Evolutionary conservation across 2,888 invertebrate species (phyloP).

Genomic region (Baronia brevicornis): DNA sequence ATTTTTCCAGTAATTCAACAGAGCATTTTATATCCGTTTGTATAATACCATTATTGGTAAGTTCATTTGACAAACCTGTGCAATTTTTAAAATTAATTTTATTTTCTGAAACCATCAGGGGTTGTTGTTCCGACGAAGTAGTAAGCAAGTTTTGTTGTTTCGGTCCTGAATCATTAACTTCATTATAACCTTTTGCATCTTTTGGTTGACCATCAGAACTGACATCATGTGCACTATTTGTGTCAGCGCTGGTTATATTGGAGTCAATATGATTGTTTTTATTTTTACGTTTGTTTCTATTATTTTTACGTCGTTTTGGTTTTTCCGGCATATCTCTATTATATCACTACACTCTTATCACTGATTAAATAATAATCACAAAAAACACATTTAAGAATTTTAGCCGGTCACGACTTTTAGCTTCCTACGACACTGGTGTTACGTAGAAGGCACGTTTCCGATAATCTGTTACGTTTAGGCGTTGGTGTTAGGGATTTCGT

Average conservation of each 20-base stretch:
- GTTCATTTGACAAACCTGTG: too few relatives aligned
- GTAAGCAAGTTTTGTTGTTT: too few relatives aligned
- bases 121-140: too few relatives aligned
- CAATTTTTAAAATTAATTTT: too few relatives aligned
- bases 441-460: conserved; percentile 50
- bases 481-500: conserved; percentile 40
- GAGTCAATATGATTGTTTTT: conserved; percentile 43
- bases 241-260: conserved; percentile 35
- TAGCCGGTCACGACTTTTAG: conserved; percentile 37
- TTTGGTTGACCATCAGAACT: conserved; percentile 4
- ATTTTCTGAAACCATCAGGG: too few relatives aligned
- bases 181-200: conserved; percentile 6
- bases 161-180: too few relatives aligned
- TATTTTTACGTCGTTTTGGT: conserved; percentile 60
- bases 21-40: too few relatives aligned
- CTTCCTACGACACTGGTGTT: conserved; percentile 45
- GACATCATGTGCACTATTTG: conserved; percentile 25
- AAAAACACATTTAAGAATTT: conserved; percentile 38
- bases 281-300: conserved; percentile 66
- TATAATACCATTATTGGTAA: too few relatives aligned
- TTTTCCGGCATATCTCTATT: conserved; percentile 62
- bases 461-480: conserved; percentile 31
- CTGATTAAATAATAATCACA: conserved; percentile 51
- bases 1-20: too few relatives aligned
- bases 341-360: conserved; percentile 53